Evolutionary conservation across 2,797 vertebrate genomes (phyloP).

Genomic region (Rhodeus uyekii): DNA sequence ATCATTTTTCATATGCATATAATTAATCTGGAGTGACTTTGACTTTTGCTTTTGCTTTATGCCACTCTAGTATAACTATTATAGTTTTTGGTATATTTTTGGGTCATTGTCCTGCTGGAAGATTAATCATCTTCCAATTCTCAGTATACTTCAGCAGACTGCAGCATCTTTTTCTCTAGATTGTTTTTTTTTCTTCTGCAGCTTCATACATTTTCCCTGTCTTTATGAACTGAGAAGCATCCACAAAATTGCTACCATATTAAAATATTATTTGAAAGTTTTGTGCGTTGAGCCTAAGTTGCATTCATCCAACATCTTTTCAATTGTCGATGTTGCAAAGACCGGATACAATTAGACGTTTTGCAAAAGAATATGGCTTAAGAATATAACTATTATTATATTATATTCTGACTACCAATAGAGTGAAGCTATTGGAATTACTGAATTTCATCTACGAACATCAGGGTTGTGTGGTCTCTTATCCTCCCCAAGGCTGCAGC

Average conservation of each 20-base stretch:
- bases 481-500: neutral
- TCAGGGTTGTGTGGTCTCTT: neutral
- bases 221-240: constrained; percentile 9
- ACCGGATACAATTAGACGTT: neutral
- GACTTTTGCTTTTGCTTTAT: neutral
- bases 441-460: neutral
- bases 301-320: neutral
- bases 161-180: neutral
- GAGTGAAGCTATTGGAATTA: neutral
- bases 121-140: constrained; percentile 24
- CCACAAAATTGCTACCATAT: neutral
- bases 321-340: neutral
- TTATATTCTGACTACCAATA: neutral
- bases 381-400: no score
- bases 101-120: constrained; percentile 20
- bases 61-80: neutral
- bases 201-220: neutral
- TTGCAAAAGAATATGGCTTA: neutral
- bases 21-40: constrained; percentile 16
- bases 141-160: constrained; percentile 16
- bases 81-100: constrained; percentile 30
- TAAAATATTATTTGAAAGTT: neutral
- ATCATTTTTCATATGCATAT: constrained; percentile 9
- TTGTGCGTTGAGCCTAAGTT: no score
- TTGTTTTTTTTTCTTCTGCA: neutral